Evolutionary conservation across 2,113 vertebrate species (phyloP), one percentile per base, ranked within the genome.

Genomic region (Syrmaticus mikado): DNA sequence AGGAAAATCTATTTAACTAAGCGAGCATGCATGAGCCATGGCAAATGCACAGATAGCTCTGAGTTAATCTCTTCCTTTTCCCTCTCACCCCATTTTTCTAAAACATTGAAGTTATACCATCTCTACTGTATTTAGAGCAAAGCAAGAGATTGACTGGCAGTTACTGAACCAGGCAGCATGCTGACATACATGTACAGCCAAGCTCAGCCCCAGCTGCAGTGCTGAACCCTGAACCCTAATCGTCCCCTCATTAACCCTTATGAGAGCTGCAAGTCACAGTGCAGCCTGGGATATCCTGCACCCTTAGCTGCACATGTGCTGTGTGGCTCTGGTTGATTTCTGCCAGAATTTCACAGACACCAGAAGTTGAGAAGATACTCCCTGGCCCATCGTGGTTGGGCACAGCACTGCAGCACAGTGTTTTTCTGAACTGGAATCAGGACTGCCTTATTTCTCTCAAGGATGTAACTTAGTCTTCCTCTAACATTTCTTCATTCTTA

Each of bases 1-100:
- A 92, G 88, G 78, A 89, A 94, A 95, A 92, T 77, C 91, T 92
- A 70, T 96, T 97, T 96, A 93, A 92, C 58, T 60, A 88, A 95
- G 96, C 17, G 18, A 85, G 93, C 72, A 94, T 93, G 85, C 1
- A 1, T 87, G 88, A 94, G 96, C 92, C 91, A 75, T 92, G 85
- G 74, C 78, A 94, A 95, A 92, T 94, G 89, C 92, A 90, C 77
- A 87, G 78, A 95, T 75, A 94, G 78, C 55, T 96, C 77, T 60
- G 87, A 82, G 36, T 85, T 94, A 94, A 96, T 91, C 70, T 93
- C 81, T 94, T 94, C 57, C 92, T 86, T 83, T 70, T 92, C 83
- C 40, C 46, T 89, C 62, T 89, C 84, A 66, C 83, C 50, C 71
- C 36, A 71, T 93, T 89, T 96, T 87, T 92, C 78, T 57, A 73